A percentile compares a stretch with the other conserved stretches of the same genome.
These are phyloP conservation scores for Tarsius wallacei DNA, from an alignment of 2,797 vertebrate genomes.

Conservation along the genomic window DNA sequence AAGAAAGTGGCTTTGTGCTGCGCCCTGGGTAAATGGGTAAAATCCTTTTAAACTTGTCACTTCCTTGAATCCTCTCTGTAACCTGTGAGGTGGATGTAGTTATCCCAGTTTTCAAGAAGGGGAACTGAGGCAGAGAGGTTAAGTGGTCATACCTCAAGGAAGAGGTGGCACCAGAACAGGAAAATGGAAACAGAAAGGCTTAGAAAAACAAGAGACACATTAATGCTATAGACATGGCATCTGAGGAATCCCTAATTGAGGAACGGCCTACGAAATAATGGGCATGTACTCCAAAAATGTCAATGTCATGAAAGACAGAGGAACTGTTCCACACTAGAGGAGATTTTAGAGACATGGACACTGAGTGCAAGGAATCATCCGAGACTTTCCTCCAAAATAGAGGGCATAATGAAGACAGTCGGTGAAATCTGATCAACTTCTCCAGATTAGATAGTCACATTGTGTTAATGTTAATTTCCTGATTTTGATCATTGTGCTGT, in stretches of 20 bases:
- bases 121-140: background rate
- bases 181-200: background rate
- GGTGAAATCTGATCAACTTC: constrained; percentile 36
- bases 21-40: background rate
- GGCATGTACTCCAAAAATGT: background rate
- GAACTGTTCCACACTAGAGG: constrained; percentile 29
- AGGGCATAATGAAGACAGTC: constrained; percentile 40
- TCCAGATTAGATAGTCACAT: constrained; percentile 77
- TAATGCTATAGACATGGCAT: background rate
- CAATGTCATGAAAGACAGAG: background rate
- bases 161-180: background rate
- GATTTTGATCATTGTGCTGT: constrained; percentile 39
- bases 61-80: background rate
- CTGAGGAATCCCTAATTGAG: background rate
- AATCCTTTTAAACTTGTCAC: constrained; percentile 39
- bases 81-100: background rate
- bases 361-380: background rate
- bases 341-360: background rate
- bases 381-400: constrained; percentile 39
- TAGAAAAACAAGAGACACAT: background rate
- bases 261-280: background rate
- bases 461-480: constrained; percentile 69
- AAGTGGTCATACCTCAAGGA: background rate
- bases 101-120: constrained; percentile 17
- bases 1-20: too few relatives aligned